A percentile compares a stretch with the other conserved stretches of the same genome.
Conservation (phyloP, 2,113 vertebrate species). For the Baryphthengus martii region DNA sequence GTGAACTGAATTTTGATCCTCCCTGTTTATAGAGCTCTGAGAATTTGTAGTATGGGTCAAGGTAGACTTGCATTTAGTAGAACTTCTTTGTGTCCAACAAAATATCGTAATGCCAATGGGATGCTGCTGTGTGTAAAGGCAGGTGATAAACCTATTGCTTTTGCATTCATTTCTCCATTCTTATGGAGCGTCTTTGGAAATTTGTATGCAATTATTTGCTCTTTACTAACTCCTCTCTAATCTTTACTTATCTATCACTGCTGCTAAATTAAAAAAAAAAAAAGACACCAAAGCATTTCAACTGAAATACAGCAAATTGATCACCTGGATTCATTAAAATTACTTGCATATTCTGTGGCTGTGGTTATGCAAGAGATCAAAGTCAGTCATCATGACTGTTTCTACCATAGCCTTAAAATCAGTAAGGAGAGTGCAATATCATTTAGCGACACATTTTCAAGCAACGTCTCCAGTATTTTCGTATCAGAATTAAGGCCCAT, state of each 20-base stretch:
- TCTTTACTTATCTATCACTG: neutral
- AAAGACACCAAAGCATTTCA: neutral
- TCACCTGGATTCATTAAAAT: neutral
- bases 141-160: neutral
- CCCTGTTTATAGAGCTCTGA: neutral
- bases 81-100: neutral
- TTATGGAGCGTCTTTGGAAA: neutral
- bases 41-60: neutral
- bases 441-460: neutral
- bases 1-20: neutral
- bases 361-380: neutral
- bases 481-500: neutral
- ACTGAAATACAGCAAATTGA: neutral
- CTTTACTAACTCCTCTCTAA: neutral
- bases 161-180: neutral
- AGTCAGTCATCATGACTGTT: neutral
- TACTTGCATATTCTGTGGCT: neutral
- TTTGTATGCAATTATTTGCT: neutral
- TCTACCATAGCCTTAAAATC: neutral
- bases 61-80: neutral
- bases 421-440: neutral
- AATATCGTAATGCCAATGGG: neutral
- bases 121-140: neutral
- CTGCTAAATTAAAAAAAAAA: neutral
- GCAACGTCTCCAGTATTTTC: neutral